These are phyloP conservation scores for Ancistrus triradiatus DNA, from an alignment of 2,113 vertebrate species.

Conservation along the genomic window DNA sequence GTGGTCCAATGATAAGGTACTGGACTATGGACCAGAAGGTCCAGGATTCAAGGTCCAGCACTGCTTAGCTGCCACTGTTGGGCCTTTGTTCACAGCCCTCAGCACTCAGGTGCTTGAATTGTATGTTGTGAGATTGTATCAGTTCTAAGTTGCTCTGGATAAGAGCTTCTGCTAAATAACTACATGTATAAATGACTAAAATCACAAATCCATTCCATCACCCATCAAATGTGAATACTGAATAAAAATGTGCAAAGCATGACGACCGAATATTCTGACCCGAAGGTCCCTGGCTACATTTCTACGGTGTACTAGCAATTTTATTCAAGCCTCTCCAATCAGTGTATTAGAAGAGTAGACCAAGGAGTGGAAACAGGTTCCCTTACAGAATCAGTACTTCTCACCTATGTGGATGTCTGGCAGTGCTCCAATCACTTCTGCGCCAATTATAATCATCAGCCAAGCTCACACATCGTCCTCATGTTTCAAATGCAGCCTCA, in stretches of 20 bases:
- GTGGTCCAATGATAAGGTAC: no score
- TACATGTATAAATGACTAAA: no score
- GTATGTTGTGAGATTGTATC: no score
- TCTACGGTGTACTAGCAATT: conserved; percentile 34
- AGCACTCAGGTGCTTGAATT: no score
- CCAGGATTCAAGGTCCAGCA: no score
- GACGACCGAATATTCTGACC: background rate
- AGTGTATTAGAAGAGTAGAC: conserved; percentile 29
- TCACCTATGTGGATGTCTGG: conserved; percentile 33
- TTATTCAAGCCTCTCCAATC: conserved; percentile 38
- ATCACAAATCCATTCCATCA: no score
- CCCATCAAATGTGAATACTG: background rate
- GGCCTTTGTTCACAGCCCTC: no score
- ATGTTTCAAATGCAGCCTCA: conserved; percentile 14
- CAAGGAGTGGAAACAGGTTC: conserved; percentile 8
- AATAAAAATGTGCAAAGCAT: background rate
- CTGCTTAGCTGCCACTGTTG: no score
- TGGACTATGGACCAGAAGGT: no score
- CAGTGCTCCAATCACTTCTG: conserved; percentile 47
- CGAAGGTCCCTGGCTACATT: conserved; percentile 15
- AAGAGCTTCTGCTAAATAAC: no score
- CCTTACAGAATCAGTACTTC: conserved; percentile 23
- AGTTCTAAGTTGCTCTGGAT: no score
- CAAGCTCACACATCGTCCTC: conserved; percentile 34
- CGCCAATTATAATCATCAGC: conserved; percentile 56